A percentile compares a stretch with the other conserved stretches of the same genome.
Conservation (phyloP, 1,140 invertebrate species). For the Wiebesia pumilae region DNA sequence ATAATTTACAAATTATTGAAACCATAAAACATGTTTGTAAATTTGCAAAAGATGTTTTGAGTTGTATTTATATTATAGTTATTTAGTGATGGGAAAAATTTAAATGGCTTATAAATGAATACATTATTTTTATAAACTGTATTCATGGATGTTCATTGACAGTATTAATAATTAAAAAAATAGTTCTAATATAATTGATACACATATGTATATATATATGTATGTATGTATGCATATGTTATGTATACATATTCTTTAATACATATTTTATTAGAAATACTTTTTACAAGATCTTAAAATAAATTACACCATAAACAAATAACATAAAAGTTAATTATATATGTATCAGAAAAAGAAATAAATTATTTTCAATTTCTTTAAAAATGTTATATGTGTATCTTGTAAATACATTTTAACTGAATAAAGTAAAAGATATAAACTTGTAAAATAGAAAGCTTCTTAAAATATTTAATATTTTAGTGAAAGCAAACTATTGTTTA, state of each 20-base stretch:
- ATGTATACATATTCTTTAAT: not conserved
- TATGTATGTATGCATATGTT: no score
- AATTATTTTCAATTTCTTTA: not conserved
- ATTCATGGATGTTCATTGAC: no score
- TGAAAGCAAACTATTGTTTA: constrained; percentile 8
- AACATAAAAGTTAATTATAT: constrained; percentile 11
- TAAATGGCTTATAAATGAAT: no score
- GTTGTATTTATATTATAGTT: no score
- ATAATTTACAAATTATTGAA: no score
- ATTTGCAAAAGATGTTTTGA: no score
- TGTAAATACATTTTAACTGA: not conserved
- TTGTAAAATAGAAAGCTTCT: not conserved
- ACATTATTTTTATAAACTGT: no score
- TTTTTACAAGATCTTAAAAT: constrained; percentile 38
- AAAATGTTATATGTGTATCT: not conserved
- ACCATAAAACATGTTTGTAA: no score
- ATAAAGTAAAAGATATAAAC: not conserved
- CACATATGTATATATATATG: no score
- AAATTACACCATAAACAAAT: constrained; percentile 27
- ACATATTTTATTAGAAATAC: constrained; percentile 42
- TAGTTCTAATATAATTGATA: not conserved
- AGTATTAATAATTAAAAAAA: no score
- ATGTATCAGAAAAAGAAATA: not conserved
- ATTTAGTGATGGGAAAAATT: no score
- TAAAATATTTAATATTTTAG: not conserved